phyloP scores from a whole-genome alignment of 2,888 invertebrate genomes.

The Dorcus hopei region DNA sequence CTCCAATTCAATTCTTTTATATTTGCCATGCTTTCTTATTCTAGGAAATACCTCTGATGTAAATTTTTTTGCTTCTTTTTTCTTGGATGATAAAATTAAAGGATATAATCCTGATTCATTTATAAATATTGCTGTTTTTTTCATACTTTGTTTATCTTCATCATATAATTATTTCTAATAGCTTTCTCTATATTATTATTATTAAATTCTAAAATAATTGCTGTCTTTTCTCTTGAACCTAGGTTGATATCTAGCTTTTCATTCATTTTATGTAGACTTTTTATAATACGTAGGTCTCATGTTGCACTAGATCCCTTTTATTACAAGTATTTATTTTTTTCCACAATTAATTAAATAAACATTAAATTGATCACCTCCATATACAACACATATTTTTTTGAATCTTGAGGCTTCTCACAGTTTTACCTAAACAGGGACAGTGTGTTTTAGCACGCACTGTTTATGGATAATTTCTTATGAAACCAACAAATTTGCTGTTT shows the following conservation, averaged over 20 bases:
- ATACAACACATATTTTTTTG: no score
- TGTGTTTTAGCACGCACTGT: no score
- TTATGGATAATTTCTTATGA: no score
- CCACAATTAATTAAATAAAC: no score
- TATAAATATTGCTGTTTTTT: not conserved
- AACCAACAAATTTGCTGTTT: no score
- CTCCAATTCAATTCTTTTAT: not conserved
- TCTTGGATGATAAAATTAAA: not conserved
- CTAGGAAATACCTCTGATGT: not conserved
- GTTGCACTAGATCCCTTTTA: not conserved
- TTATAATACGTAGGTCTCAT: not conserved
- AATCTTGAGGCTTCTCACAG: no score
- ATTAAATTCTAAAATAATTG: not conserved
- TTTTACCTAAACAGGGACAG: no score
- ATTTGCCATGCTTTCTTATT: not conserved
- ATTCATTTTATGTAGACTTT: not conserved
- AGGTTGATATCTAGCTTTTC: not conserved
- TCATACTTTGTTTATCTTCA: not conserved
- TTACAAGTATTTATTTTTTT: no score
- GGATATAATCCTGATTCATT: not conserved
- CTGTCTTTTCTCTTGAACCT: not conserved
- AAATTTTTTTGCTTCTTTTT: not conserved
- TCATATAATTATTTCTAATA: not conserved
- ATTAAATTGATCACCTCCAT: no score
- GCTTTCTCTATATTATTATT: not conserved